Evolutionary conservation across 2,888 invertebrate genomes (phyloP), one percentile per base, ranked within the genome.

Genomic region (Crematogaster levior): DNA sequence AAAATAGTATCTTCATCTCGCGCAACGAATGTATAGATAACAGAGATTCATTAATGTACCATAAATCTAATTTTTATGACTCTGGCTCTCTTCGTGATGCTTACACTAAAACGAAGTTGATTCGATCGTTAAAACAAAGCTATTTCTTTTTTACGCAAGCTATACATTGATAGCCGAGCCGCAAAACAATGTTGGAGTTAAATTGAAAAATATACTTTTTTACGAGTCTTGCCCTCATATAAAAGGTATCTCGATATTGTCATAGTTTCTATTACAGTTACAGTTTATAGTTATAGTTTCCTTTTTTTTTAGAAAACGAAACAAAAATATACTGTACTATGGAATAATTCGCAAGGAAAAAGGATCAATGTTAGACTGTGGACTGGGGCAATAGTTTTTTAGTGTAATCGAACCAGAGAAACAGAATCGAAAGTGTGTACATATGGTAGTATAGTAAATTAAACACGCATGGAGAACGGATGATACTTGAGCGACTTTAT

Each of bases 31-130:
- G 12, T 60, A 80, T 48, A 70, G 37, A 65, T 70, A 74, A 75
- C 70, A 83, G 81, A 85, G 83, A 88, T 80, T 81, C 60, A 30
- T 65, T n/a, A 60, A 75, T 21, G 43, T 34, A 18, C 27, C 56
- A 12, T 81, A 81, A 82, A 88, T 82, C 81, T 53, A 79, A 72
- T 81, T 80, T 82, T 82, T 87, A 82, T 60, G 65, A 65, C 48
- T 53, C 61, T 61, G 12, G n/a, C 51, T 51, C 60, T 61, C 58
- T 80, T 83, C 66, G 83, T 56, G 51, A 37, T 66, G 74, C 83
- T 86, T 60, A 81, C 61, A 43, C 63, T 40, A 24, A 18, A 58
- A 60, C 18, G 30, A 66, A n/a, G 37, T 37, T 15, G 48, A 30
- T 56, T 30, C 9, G 60, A 18, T 81, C 85, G 85, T 84, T 83